phyloP scores from a whole-genome alignment of 2,797 vertebrate species.

The Pelodytes ibericus region DNA sequence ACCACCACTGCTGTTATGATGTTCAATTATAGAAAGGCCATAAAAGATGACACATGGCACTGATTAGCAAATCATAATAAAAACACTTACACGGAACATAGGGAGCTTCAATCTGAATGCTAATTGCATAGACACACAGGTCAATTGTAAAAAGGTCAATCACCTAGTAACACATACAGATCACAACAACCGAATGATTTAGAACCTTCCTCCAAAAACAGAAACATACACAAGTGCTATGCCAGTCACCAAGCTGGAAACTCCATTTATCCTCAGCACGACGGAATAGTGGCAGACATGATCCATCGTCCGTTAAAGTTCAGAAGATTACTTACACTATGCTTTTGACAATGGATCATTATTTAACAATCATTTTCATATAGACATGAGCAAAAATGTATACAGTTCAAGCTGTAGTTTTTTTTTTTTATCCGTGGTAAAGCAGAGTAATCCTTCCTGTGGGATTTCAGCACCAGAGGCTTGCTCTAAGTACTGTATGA shows the following conservation, averaged over 20 bases:
- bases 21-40: slow-evolving; percentile 21
- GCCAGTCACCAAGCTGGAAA: too few species aligned
- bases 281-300: too few species aligned
- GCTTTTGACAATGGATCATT: not conserved
- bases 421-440: not conserved
- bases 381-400: not conserved
- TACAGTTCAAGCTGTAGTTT: not conserved
- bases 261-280: too few species aligned
- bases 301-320: not conserved
- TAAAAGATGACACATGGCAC: slow-evolving; percentile 11
- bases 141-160: slow-evolving; percentile 23
- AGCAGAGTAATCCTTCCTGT: not conserved
- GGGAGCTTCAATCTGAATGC: not conserved
- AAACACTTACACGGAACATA: slow-evolving; percentile 13
- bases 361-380: not conserved
- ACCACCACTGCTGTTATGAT: not conserved
- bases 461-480: not conserved
- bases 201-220: too few species aligned
- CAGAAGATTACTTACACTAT: not conserved
- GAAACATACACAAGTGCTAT: not conserved
- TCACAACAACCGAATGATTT: not conserved
- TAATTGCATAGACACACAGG: not conserved
- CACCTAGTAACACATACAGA: not conserved
- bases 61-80: slow-evolving; percentile 28
- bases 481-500: not conserved